Evolutionary conservation across 2,113 vertebrate species (phyloP), one percentile per base, ranked within the genome.

Genomic region (Sylvilagus bachmani): DNA sequence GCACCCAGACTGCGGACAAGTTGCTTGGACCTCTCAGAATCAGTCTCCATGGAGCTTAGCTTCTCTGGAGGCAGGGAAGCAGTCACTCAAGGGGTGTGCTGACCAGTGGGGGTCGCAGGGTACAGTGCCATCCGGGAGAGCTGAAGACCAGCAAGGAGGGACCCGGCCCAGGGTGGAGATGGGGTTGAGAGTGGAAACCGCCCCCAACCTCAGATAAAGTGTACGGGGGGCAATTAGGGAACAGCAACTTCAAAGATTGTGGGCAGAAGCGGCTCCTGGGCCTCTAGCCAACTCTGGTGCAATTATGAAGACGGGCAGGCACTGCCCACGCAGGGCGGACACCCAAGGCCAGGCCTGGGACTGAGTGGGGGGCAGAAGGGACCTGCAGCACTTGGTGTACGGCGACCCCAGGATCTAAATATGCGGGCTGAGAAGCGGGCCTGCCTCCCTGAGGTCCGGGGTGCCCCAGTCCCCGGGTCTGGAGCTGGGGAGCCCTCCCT

Each of bases 271-370:
- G 31, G 64, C 29, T 85, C 90, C 85, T 73, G 86, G 97, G 95
- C 95, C 82, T 95, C 24, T 33, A 44, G 95, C 96, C 96, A 97
- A 92, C n/a, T 69, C 81, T 38, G 13, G 70, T 84, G 81, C 90
- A 95, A 96, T 97, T 94, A 95, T 5, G 85, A 92, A 90, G 88
- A n/a, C 83, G 9, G 67, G 79, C 85, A 73, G 92, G 85, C 93
- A 89, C 84, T 95, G 88, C 97, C 97, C 85, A 97, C 96, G 85
- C 95, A 97, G 88, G 83, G 85, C 88, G 53, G 36, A 74, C 95
- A 93, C 92, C 87, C 87, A 87, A 85, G 61, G 83, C 91, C 69
- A 71, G 95, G 89, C 94, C 95, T 81, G 61, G 49, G 84, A 95
- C 82, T 24, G 27, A 58, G 77, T 22, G 49, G 71, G 88, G 66